Evolutionary conservation across 2,888 invertebrate species (phyloP), one percentile per base, ranked within the genome.

Genomic region (Sipunculus nudus): DNA sequence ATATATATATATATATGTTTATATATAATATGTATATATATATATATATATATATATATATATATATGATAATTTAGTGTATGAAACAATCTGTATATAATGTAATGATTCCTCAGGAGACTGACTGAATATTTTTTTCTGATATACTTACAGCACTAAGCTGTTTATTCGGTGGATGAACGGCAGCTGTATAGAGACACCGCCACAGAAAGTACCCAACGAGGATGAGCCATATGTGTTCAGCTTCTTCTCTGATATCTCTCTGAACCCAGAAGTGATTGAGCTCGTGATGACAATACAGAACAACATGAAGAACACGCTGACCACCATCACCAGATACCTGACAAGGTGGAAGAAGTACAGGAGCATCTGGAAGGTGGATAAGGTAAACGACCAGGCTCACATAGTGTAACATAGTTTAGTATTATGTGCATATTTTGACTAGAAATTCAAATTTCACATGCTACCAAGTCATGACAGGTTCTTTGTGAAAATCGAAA

Each of bases 111-210:
- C n/a, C n/a, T n/a, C n/a, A n/a, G n/a, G n/a, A n/a, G n/a, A n/a
- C n/a, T n/a, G n/a, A n/a, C n/a, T n/a, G n/a, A n/a, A n/a, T n/a
- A n/a, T n/a, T n/a, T n/a, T n/a, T n/a, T n/a, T n/a, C n/a, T n/a
- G n/a, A n/a, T n/a, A 56, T 38, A 16, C 25, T 47, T 72, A 32
- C 75, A 91, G 91, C 62, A 80, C 93, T 5, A 91, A 90, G 72
- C 82, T 87, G 0, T 92, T 95, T 76, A 88, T 91, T 0, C 89
- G 95, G 8, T 96, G 95, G 95, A 91, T 92, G 91, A 87, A 89
- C 72, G 89, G 89, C 13, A 91, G 91, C 0, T 95, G 94, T 75
- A 77, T 92, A 0, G 87, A 89, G 39, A 91, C 92, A 62, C 86
- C 88, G 1, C 88, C 90, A 0, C 88, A 89, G 66, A 86, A 85